Conservation (phyloP, 2,888 invertebrate genomes). For the Apomyelois bistriatella region DNA sequence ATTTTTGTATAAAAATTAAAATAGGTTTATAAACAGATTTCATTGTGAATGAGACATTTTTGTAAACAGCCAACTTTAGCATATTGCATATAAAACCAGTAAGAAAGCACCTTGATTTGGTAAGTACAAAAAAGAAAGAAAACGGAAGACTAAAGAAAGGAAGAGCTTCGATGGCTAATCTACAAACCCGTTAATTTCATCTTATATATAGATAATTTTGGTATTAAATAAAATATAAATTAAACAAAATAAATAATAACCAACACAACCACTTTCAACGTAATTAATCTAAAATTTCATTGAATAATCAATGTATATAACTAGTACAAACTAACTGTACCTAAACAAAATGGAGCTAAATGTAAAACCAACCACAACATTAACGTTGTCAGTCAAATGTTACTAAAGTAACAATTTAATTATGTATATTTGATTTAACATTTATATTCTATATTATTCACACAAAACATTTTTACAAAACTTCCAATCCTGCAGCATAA, state of each 20-base stretch:
- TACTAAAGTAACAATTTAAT: constrained; percentile 14
- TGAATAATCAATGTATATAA: constrained; percentile 42
- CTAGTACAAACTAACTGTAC: constrained; percentile 34
- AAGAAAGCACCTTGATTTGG: constrained; percentile 63
- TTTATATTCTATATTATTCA: constrained; percentile 9
- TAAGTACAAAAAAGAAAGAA: constrained; percentile 63
- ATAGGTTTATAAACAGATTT: constrained; percentile 69
- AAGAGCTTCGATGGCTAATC: constrained; percentile 56
- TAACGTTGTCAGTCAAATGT: constrained; percentile 21
- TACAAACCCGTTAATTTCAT: constrained; percentile 62
- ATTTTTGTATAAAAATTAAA: constrained; percentile 78
- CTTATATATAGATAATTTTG: constrained; percentile 54
- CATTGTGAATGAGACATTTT: constrained; percentile 57
- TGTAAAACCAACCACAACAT: constrained; percentile 25
- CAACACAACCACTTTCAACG: constrained; percentile 71
- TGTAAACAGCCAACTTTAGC: constrained; percentile 65
- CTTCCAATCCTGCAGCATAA: constrained; percentile 1
- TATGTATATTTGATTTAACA: constrained; percentile 10
- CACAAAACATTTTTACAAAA: constrained; percentile 10
- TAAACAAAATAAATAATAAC: constrained; percentile 73
- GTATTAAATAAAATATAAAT: constrained; percentile 72
- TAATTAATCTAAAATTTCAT: constrained; percentile 53
- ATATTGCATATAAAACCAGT: constrained; percentile 39
- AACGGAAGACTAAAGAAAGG: constrained; percentile 64
- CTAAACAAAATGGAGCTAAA: constrained; percentile 39